These are phyloP conservation scores for Takifugu ocellatus DNA, from an alignment of 2,797 vertebrate species.

Conservation along the genomic window DNA sequence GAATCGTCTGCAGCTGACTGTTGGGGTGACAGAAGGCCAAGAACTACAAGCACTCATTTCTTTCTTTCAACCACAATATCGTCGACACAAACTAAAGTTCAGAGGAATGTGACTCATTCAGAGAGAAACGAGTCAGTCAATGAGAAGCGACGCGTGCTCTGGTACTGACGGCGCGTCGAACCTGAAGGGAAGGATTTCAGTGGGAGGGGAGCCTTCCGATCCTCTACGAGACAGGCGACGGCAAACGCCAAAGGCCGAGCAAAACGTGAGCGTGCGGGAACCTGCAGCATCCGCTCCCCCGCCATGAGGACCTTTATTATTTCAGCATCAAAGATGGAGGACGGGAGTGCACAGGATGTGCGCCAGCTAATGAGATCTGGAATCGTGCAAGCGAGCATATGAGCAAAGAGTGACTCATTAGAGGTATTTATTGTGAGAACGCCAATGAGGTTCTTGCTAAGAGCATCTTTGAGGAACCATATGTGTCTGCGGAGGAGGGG, in stretches of 20 bases:
- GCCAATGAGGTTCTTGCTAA: slow-evolving; percentile 62
- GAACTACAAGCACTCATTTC: slow-evolving; percentile 14
- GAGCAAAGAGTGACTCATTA: slow-evolving; percentile 53
- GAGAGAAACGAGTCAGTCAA: slow-evolving; percentile 41
- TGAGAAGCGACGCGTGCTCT: slow-evolving; percentile 20
- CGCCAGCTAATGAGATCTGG: slow-evolving; percentile 26
- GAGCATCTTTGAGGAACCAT: slow-evolving; percentile 63
- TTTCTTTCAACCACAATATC: slow-evolving; percentile 42
- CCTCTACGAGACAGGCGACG: too few species aligned
- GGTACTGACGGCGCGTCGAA: slow-evolving; percentile 22
- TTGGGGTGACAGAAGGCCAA: slow-evolving; percentile 24
- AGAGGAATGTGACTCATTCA: slow-evolving; percentile 56
- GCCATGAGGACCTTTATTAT: too few species aligned
- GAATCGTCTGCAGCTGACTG: slow-evolving; percentile 13
- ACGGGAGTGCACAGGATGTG: slow-evolving; percentile 23
- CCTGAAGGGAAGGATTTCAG: slow-evolving; percentile 26
- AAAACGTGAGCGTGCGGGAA: too few species aligned
- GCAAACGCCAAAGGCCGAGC: too few species aligned
- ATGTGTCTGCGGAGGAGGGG: slow-evolving; percentile 27
- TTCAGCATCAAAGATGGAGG: too few species aligned
- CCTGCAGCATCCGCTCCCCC: too few species aligned
- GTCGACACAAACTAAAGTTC: slow-evolving; percentile 41
- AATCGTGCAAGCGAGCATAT: not conserved
- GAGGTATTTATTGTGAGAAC: slow-evolving; percentile 51
- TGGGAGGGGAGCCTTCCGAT: slow-evolving; percentile 9